Base-by-base conservation (phyloP, 2,797 vertebrate species). In the Hapalemur alaotrensis region DNA sequence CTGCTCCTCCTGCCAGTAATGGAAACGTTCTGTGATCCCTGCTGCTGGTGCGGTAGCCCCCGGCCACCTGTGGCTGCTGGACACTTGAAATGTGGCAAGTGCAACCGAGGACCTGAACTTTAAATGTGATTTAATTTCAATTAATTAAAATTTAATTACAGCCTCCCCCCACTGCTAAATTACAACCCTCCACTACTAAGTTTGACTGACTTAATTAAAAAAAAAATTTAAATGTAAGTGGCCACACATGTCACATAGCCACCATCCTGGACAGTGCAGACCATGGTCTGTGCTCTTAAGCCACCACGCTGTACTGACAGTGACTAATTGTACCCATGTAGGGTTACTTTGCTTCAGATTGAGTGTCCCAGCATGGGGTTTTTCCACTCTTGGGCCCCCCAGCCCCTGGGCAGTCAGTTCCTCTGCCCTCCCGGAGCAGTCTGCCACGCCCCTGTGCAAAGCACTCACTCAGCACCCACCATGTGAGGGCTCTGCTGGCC, bases 1-100 rank as follows among this genome's bases (percentile, higher is more conserved):
- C 23, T 28, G 10, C n/a, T 32, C 0, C 57, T 23, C 52, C 52
- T 41, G 5, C n/a, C 15, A 2, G 0, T 17, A 17, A 13, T 0
- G 2, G 43, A 72, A 32, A 57, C 28, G 2, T 7, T 11, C 10
- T 7, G 2, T 54, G 11, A 46, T 63, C 57, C 43, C 2, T 80
- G 32, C 30, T 28, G 25, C 35, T 7, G 0, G 0, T 11, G 18
- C 2, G 13, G 30, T 25, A n/a, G 41, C 88, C 11, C 2, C 46
- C 25, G 0, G 41, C 90, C 23, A 5, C 76, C 41, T 20, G 3
- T 8, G 8, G 61, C 52, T 59, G 0, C 14, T 23, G 50, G 12
- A 23, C 28, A 8, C 30, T 43, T 73, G 43, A 25, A 72, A 65
- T 35, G 10, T 35, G 32, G 41, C 38, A 20, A 6, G 10, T 73